Evolutionary conservation across 2,888 invertebrate genomes (phyloP).

Genomic region (Metallyticus violacea): DNA sequence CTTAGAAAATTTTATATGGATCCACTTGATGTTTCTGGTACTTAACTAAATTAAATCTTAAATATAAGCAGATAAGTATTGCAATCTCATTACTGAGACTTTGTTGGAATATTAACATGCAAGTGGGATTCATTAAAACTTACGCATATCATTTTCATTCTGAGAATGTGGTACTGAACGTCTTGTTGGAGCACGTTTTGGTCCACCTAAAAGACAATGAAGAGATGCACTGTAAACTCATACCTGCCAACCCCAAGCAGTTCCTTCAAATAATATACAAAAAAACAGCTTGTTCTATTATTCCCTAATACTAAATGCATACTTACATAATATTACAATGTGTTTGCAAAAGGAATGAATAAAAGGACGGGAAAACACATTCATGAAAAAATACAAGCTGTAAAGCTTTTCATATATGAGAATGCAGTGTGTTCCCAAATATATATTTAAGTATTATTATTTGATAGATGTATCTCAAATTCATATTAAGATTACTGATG

Average conservation of each 20-base stretch:
- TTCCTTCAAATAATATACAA: background rate
- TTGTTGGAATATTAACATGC: background rate
- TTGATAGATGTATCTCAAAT: too few species aligned
- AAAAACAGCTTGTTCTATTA: background rate
- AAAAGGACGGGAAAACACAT: background rate
- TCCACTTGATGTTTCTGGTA: too few species aligned
- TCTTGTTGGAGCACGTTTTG: slow-evolving; percentile 48
- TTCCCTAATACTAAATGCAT: background rate
- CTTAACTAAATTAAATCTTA: too few species aligned
- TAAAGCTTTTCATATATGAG: background rate
- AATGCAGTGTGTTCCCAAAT: background rate
- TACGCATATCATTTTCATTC: slow-evolving; percentile 14
- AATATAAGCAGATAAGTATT: background rate
- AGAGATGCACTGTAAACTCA: background rate
- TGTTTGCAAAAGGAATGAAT: background rate
- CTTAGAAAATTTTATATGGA: too few species aligned
- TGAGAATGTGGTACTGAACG: slow-evolving; percentile 3
- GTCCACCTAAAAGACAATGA: slow-evolving; percentile 44
- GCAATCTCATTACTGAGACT: background rate
- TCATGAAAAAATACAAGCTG: background rate
- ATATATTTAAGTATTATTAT: too few species aligned
- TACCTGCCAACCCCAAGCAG: background rate
- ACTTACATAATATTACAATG: background rate
- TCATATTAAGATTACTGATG: too few species aligned
- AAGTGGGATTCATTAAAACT: background rate